These are phyloP conservation scores for Cyanistes caeruleus DNA, from an alignment of 2,113 vertebrate species.

Conservation along the genomic window DNA sequence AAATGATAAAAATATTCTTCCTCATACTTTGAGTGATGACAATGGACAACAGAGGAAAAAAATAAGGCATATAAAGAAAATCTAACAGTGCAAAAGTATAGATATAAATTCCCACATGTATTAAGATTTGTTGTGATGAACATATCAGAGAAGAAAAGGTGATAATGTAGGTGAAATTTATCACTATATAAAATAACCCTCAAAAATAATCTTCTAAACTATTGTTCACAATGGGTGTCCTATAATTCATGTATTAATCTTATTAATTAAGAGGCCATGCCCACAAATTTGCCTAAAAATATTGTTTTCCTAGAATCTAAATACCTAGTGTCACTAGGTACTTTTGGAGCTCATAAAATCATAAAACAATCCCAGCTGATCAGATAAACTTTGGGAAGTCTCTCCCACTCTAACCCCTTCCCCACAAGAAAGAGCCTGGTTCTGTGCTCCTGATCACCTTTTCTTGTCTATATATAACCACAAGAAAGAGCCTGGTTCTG, in stretches of 20 bases:
- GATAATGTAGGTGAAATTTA: background rate
- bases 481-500: background rate
- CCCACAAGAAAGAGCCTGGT: background rate
- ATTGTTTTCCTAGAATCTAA: background rate
- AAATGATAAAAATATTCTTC: background rate
- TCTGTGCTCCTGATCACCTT: background rate
- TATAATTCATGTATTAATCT: background rate
- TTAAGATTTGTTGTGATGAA: background rate
- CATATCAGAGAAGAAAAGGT: background rate
- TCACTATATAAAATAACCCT: background rate
- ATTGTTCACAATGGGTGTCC: background rate
- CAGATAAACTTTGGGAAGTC: background rate
- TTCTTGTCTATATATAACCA: background rate
- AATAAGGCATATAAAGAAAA: background rate
- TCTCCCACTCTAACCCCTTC: background rate
- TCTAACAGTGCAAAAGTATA: background rate
- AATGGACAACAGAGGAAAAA: background rate
- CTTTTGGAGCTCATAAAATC: background rate
- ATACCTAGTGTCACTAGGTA: too few species aligned
- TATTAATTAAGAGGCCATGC: background rate
- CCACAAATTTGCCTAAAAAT: background rate
- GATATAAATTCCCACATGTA: background rate
- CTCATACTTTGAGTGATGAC: background rate
- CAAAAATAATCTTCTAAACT: background rate
- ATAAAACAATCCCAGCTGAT: background rate